Conservation (phyloP, 2,113 vertebrate genomes). For the Charadrius vociferus region DNA sequence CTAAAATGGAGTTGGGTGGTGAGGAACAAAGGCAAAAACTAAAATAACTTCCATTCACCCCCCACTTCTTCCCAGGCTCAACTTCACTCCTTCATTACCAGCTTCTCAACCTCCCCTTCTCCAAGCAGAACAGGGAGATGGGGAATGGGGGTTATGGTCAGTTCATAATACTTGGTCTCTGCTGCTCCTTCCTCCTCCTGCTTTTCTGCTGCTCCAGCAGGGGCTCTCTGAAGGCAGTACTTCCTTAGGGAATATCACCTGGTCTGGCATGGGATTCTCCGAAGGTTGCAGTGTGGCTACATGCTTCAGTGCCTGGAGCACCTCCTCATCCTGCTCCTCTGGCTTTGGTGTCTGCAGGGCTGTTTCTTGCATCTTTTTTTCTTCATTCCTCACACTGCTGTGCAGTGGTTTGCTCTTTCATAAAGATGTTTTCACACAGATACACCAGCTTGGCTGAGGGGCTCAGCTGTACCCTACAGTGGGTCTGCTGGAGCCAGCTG, state of each 20-base stretch:
- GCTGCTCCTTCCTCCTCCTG: not conserved
- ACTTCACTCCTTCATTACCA: not conserved
- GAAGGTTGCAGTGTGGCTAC: not conserved
- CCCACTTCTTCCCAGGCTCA: not conserved
- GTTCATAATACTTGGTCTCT: fast-evolving
- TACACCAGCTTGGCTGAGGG: not conserved
- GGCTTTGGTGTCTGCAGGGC: not conserved
- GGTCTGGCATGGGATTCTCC: fast-evolving
- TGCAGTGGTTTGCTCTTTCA: fast-evolving
- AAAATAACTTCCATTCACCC: fast-evolving
- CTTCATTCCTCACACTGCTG: not conserved
- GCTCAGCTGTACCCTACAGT: not conserved
- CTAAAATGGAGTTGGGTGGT: not conserved
- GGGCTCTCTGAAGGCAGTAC: not conserved
- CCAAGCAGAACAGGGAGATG: too few species aligned
- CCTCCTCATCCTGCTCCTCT: not conserved
- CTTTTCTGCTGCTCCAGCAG: not conserved
- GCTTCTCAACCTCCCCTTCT: not conserved
- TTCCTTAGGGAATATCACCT: not conserved
- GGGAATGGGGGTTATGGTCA: not conserved
- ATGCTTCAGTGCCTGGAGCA: not conserved
- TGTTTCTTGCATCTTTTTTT: not conserved
- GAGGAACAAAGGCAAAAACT: not conserved
- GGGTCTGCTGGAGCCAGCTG: not conserved
- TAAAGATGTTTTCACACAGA: not conserved